A percentile compares a stretch with the other conserved stretches of the same genome.
These are phyloP conservation scores for Charanyca ferruginea DNA, from an alignment of 2,888 invertebrate species.

Conservation along the genomic window DNA sequence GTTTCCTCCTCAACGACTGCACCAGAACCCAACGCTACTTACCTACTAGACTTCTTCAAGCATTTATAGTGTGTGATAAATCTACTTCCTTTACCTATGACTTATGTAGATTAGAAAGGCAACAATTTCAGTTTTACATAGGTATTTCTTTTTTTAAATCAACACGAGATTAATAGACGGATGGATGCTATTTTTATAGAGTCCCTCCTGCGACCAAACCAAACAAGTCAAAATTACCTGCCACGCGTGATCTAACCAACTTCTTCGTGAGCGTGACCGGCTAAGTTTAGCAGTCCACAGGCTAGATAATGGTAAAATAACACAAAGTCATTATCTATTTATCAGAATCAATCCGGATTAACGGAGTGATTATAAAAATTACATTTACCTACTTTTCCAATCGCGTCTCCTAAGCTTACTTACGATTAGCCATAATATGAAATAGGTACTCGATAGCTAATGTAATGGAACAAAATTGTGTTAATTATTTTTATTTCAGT, in stretches of 20 bases:
- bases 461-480: constrained; percentile 10
- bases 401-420: constrained; percentile 28
- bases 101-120: too few relatives aligned
- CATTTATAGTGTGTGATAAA: too few relatives aligned
- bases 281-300: neutral
- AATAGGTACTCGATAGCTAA: neutral
- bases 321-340: constrained; percentile 30
- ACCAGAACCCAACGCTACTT: too few relatives aligned
- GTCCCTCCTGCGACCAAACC: too few relatives aligned
- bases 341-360: constrained; percentile 44
- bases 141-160: too few relatives aligned
- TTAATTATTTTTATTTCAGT: neutral
- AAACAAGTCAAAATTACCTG: neutral
- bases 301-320: neutral
- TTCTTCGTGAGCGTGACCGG: neutral
- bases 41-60: too few relatives aligned
- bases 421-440: constrained; percentile 22
- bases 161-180: too few relatives aligned
- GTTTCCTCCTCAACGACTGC: too few relatives aligned
- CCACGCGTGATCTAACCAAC: neutral
- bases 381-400: constrained; percentile 40
- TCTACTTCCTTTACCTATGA: too few relatives aligned
- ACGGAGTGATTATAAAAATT: constrained; percentile 27
- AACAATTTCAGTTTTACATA: too few relatives aligned
- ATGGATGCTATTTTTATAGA: too few relatives aligned